A percentile compares a stretch with the other conserved stretches of the same genome.
Conservation (phyloP, 2,113 vertebrate genomes). For the Lampris megalopsis region DNA sequence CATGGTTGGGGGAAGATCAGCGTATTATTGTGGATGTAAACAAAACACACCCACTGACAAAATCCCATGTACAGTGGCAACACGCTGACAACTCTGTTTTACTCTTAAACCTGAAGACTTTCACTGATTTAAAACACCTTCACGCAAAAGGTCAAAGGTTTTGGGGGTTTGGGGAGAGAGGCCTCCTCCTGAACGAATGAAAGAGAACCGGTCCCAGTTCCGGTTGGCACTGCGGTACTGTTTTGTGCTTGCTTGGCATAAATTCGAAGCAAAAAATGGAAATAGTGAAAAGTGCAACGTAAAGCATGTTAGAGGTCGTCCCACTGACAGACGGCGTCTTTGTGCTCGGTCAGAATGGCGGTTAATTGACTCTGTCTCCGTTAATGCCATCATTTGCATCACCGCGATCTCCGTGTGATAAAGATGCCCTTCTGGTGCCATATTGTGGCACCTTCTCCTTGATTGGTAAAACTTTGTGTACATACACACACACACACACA, state of each 20-base stretch:
- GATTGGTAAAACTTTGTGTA: neutral
- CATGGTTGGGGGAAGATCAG: no score
- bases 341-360: neutral
- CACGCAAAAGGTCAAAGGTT: no score
- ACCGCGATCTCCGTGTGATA: neutral
- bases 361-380: neutral
- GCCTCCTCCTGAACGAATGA: no score
- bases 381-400: neutral
- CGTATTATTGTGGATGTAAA: no score
- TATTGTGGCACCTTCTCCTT: neutral
- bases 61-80: no score
- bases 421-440: neutral
- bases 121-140: no score
- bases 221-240: neutral
- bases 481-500: slow-evolving; percentile 1
- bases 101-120: no score
- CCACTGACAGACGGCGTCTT: neutral
- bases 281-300: neutral
- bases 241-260: neutral
- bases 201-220: no score
- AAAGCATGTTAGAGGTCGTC: neutral
- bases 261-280: neutral
- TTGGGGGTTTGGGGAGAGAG: no score
- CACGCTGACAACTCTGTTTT: no score
- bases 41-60: no score